Percentiles rank a stretch among this genome's conserved stretches.
These are phyloP conservation scores for Lanistes nyassanus DNA, from an alignment of 1,140 invertebrate species.

Conservation along the genomic window DNA sequence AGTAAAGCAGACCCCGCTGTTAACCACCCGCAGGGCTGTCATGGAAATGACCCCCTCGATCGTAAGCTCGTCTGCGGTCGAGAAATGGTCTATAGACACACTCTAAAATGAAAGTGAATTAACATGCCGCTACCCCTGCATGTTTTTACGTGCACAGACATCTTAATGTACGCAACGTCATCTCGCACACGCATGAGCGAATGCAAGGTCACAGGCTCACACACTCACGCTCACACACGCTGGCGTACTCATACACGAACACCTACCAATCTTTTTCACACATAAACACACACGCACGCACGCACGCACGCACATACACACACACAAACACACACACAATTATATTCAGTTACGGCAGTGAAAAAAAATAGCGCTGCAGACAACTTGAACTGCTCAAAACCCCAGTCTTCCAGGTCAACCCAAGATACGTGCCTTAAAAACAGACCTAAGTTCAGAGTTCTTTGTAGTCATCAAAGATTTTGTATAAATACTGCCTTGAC, in stretches of 20 bases:
- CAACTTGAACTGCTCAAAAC: not conserved
- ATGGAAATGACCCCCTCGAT: no score
- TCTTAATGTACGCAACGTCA: no score
- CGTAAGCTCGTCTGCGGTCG: no score
- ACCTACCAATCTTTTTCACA: not conserved
- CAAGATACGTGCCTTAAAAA: not conserved
- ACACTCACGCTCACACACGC: constrained; percentile 7
- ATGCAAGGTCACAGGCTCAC: not conserved
- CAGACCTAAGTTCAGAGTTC: not conserved
- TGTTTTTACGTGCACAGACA: no score
- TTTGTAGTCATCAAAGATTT: not conserved
- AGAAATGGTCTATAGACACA: no score
- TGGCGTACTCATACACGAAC: not conserved
- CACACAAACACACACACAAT: constrained; percentile 4
- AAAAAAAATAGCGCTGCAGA: not conserved
- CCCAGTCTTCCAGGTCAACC: not conserved
- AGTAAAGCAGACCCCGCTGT: no score
- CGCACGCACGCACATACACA: constrained; percentile 11
- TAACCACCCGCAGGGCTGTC: no score
- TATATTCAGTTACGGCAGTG: not conserved
- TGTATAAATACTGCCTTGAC: not conserved
- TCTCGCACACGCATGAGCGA: no score
- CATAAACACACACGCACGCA: constrained; percentile 6
- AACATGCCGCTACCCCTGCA: no score
- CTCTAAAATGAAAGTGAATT: no score